Evolutionary conservation across 2,888 invertebrate species (phyloP).

Genomic region (Caenorhabditis sp.): DNA sequence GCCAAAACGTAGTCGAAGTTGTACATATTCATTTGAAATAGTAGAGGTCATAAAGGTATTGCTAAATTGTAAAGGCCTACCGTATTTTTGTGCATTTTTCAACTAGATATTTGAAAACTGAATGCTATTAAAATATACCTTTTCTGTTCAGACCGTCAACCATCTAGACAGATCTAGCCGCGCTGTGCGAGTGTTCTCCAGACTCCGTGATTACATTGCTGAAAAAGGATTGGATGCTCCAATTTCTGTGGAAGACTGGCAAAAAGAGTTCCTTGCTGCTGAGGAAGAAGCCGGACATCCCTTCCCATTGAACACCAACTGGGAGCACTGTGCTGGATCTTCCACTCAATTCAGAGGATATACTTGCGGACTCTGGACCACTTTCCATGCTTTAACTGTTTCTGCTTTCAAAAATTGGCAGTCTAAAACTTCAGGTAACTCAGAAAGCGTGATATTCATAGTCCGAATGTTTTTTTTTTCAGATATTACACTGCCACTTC

Average conservation of each 20-base stretch:
- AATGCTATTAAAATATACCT: background rate
- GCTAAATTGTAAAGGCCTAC: too few relatives aligned
- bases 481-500: slow-evolving; percentile 85
- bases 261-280: slow-evolving; percentile 78
- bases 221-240: slow-evolving; percentile 70
- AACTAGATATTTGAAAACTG: too few relatives aligned
- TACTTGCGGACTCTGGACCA: slow-evolving; percentile 95
- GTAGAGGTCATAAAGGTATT: too few relatives aligned
- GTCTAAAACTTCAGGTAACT: slow-evolving; percentile 56
- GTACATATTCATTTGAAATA: background rate
- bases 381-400: slow-evolving; percentile 94
- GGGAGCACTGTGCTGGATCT: slow-evolving; percentile 80
- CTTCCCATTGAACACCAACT: slow-evolving; percentile 79
- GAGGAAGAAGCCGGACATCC: slow-evolving; percentile 79
- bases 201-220: slow-evolving; percentile 76
- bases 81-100: too few relatives aligned
- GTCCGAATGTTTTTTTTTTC: slow-evolving; percentile 9
- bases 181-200: slow-evolving; percentile 71
- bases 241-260: slow-evolving; percentile 76
- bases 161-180: slow-evolving; percentile 69
- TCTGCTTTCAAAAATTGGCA: slow-evolving; percentile 86
- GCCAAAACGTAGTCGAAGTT: background rate
- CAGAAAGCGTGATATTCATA: too few relatives aligned
- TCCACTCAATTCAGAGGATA: slow-evolving; percentile 86
- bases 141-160: slow-evolving; percentile 59